phyloP scores from a whole-genome alignment of 2,113 vertebrate species.

The Pseudolaguvia tuberculata region DNA sequence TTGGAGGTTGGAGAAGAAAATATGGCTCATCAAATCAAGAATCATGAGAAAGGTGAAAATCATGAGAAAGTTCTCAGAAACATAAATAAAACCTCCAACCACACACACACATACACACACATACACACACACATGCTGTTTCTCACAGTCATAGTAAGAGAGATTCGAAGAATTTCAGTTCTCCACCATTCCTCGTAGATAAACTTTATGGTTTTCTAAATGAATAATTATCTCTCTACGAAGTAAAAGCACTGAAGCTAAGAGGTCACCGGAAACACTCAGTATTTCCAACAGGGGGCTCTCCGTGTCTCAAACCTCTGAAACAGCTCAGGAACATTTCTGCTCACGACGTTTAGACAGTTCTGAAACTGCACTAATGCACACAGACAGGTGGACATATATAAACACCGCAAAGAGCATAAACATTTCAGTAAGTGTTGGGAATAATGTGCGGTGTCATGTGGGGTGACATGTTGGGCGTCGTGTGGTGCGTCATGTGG shows the following conservation, averaged over 20 bases:
- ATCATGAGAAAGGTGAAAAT: conserved; percentile 33
- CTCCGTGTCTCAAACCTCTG: background rate
- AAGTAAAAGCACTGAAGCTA: conserved; percentile 50
- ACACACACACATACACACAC: conserved; percentile 25
- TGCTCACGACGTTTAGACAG: too few species aligned
- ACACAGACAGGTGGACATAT: conserved; percentile 5
- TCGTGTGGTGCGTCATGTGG: too few species aligned
- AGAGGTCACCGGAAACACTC: conserved; percentile 26
- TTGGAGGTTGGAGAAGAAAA: too few species aligned
- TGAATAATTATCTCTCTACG: conserved; percentile 60
- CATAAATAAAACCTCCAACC: conserved; percentile 14
- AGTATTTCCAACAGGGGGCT: conserved; percentile 38
- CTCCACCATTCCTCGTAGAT: conserved; percentile 45
- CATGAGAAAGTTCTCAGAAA: conserved; percentile 37
- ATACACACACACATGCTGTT: conserved; percentile 17
- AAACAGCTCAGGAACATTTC: conserved; percentile 31
- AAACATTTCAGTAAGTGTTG: conserved; percentile 41
- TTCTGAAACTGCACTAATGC: too few species aligned
- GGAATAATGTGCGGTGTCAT: too few species aligned
- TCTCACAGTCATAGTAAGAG: conserved; percentile 62
- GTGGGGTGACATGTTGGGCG: too few species aligned
- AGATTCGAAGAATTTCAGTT: conserved; percentile 59
- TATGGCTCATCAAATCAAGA: too few species aligned
- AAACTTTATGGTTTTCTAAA: conserved; percentile 53
- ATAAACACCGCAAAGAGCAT: conserved; percentile 11